Percentiles rank a stretch among this genome's conserved stretches.
Conservation (phyloP, 2,888 invertebrate species). For the Agrochola circellaris region DNA sequence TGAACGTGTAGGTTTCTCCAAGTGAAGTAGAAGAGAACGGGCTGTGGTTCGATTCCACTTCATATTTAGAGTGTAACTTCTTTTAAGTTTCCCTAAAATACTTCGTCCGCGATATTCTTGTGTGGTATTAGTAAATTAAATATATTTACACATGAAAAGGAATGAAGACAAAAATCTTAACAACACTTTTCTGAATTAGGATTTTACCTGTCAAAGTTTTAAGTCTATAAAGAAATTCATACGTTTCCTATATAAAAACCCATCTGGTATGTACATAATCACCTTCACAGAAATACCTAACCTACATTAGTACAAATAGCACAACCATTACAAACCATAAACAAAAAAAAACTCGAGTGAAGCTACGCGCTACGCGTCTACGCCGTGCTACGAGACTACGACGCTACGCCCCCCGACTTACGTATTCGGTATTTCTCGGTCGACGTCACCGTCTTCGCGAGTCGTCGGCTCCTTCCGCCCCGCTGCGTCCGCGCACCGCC, state of each 20-base stretch:
- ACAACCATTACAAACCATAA: not conserved
- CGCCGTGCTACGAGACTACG: constrained; percentile 57
- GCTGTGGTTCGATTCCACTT: not conserved
- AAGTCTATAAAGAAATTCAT: not conserved
- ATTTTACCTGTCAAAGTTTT: not conserved
- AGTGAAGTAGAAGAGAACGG: not conserved
- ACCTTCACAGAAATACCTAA: not conserved
- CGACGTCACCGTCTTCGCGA: constrained; percentile 73
- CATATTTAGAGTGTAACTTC: not conserved
- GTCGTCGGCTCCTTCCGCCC: constrained; percentile 73
- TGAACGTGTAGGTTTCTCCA: not conserved
- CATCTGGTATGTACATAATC: not conserved
- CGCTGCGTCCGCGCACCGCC: constrained; percentile 73
- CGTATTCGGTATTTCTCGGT: constrained; percentile 80
- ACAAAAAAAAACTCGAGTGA: constrained; percentile 55
- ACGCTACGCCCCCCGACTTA: constrained; percentile 68
- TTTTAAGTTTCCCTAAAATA: not conserved
- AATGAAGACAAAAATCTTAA: not conserved
- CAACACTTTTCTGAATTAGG: not conserved
- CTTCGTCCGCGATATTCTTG: no score
- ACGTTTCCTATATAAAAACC: not conserved
- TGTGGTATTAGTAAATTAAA: not conserved
- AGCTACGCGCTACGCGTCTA: constrained; percentile 69
- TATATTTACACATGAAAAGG: not conserved
- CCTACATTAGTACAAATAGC: not conserved